Base-by-base conservation (phyloP, 2,797 vertebrate species). In the Novumbra hubbsi region DNA sequence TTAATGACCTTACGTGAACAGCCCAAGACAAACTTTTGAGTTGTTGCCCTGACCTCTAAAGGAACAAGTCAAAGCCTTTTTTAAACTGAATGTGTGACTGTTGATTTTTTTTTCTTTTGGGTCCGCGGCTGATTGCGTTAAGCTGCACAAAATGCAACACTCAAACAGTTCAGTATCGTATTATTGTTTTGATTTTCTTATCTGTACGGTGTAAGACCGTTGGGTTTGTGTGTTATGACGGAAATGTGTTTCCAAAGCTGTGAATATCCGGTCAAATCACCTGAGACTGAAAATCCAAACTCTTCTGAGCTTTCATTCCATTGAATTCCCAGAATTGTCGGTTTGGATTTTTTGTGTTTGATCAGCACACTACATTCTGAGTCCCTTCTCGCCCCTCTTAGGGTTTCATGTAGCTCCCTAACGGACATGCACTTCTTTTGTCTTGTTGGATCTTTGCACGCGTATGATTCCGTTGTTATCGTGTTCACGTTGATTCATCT, bases 381-480 rank as follows among this genome's bases (percentile, higher is more conserved):
- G 49, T 70, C 14, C 27, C 27, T 48, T 15, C 15, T 55, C 66
- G 19, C 52, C 16, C 85, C 83, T 69, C 68, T 69, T 78, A 38
- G 34, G 4, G 27, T 77, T 75, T 62, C 41, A 38, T 77, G 72
- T 19, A 60, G 34, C 17, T 55, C 67, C 68, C 60, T 2, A 76
- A 52, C 34, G 38, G 70, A 62, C 74, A 81, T 75, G 80, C 84
- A 86, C 81, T 84, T 79, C 15, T n/a, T 81, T 69, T 71, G 30
- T n/a, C 60, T 75, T 30, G 17, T 80, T 85, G 73, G 27, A 50
- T 41, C 87, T 87, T 88, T 86, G 86, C 86, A 89, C 88, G 70
- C 55, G 74, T 79, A 75, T 67, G 62, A 79, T 86, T 85, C 71
- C 77, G 30, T 19, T 82, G 0, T 65, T 66, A 50, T 63, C 52